Conservation (phyloP, 2,797 vertebrate species). For the Poeciliopsis presidionis region DNA sequence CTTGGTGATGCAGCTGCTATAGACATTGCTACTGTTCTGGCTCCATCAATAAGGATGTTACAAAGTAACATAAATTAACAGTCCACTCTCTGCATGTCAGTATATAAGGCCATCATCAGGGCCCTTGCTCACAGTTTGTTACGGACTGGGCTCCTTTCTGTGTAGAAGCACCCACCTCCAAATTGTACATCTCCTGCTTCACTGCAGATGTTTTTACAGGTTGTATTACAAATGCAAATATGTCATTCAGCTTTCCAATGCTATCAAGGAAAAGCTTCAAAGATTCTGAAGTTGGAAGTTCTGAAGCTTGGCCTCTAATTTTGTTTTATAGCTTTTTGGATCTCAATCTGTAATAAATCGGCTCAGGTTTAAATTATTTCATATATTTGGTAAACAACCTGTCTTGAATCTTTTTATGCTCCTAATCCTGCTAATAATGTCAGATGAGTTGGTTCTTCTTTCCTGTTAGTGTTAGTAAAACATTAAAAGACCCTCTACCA, state of each 20-base stretch:
- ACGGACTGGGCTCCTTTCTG: neutral
- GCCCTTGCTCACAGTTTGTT: neutral
- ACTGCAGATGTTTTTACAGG: neutral
- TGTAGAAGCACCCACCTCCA: neutral
- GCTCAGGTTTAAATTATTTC: neutral
- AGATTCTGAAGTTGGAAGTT: neutral
- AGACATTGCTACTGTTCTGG: neutral
- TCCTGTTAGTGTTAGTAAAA: neutral
- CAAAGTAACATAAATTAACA: neutral
- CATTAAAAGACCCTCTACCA: neutral
- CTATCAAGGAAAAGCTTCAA: neutral
- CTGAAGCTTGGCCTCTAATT: neutral
- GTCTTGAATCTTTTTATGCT: neutral
- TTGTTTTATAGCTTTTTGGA: neutral
- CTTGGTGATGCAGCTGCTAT: neutral
- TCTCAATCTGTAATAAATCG: neutral
- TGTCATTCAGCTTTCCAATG: neutral
- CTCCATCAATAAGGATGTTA: neutral
- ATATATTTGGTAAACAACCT: neutral
- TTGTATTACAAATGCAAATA: neutral
- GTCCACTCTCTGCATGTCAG: neutral
- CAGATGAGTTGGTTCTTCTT: neutral
- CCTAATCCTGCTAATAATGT: neutral
- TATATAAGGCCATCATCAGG: neutral
- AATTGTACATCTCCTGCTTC: neutral